phyloP scores from a whole-genome alignment of 2,113 vertebrate genomes.

The Dasyurus viverrinus region DNA sequence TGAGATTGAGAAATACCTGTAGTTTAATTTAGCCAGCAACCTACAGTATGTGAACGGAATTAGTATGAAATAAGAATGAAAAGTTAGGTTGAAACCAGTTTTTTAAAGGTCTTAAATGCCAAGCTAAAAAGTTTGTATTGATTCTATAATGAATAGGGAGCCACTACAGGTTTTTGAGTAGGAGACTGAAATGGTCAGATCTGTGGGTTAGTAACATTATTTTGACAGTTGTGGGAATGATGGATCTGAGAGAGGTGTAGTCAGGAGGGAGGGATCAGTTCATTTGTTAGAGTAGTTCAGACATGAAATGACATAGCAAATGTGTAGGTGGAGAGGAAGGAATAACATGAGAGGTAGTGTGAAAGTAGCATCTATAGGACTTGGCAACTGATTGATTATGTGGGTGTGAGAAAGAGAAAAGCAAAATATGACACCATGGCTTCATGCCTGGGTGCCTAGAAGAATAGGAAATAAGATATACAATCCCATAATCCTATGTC shows the following conservation, averaged over 20 bases:
- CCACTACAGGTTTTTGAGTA: not conserved
- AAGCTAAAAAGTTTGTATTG: not conserved
- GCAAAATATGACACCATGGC: not conserved
- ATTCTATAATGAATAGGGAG: not conserved
- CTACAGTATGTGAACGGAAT: not conserved
- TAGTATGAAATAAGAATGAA: not conserved
- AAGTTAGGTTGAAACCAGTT: not conserved
- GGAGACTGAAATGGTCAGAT: not conserved
- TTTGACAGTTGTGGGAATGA: not conserved
- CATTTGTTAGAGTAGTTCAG: not conserved
- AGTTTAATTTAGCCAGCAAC: not conserved
- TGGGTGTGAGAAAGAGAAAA: not conserved
- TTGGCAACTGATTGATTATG: not conserved
- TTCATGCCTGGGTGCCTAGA: not conserved
- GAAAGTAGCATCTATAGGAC: not conserved
- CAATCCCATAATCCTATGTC: not conserved
- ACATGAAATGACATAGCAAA: not conserved
- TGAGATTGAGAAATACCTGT: not conserved
- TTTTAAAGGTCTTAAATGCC: not conserved
- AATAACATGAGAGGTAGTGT: not conserved
- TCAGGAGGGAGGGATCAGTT: not conserved
- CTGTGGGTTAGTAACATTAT: not conserved
- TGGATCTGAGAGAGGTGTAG: not conserved
- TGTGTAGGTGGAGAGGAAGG: not conserved
- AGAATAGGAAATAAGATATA: not conserved